Evolutionary conservation across 2,113 vertebrate species (phyloP).

Genomic region (Psittacula cyanocephala): DNA sequence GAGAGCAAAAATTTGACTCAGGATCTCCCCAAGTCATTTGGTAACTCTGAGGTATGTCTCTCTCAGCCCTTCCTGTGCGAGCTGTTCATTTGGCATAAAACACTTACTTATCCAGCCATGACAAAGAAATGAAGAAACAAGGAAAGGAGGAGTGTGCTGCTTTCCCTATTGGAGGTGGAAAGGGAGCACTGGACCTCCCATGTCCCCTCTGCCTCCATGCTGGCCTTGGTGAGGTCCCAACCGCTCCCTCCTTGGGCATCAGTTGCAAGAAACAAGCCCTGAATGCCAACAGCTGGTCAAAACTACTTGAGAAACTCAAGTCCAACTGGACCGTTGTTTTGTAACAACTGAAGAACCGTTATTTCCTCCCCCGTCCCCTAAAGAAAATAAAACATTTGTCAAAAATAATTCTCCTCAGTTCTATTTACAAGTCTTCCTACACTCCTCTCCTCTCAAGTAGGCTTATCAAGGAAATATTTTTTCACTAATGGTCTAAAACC

Average conservation of each 20-base stretch:
- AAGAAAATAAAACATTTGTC: background rate
- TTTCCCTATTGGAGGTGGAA: background rate
- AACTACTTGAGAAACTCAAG: background rate
- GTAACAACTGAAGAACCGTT: background rate
- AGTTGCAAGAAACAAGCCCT: background rate
- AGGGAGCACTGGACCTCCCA: background rate
- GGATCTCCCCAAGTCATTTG: background rate
- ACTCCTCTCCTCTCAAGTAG: background rate
- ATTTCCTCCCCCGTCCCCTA: background rate
- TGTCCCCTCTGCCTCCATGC: background rate
- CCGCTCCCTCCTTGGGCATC: background rate
- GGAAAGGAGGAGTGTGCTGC: background rate
- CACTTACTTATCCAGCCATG: background rate
- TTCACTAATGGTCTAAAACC: background rate
- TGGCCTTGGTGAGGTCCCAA: background rate
- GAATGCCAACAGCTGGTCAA: background rate
- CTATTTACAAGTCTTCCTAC: background rate
- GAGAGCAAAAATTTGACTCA: background rate
- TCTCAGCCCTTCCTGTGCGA: background rate
- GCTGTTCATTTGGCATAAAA: conserved; percentile 34
- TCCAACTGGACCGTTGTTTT: background rate
- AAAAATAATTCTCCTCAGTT: background rate
- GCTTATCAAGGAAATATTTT: background rate
- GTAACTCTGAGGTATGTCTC: conserved; percentile 9
- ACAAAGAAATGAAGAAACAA: background rate